These are phyloP conservation scores for Zelostemma sp. DNA, from an alignment of 1,140 invertebrate genomes.

Conservation along the genomic window DNA sequence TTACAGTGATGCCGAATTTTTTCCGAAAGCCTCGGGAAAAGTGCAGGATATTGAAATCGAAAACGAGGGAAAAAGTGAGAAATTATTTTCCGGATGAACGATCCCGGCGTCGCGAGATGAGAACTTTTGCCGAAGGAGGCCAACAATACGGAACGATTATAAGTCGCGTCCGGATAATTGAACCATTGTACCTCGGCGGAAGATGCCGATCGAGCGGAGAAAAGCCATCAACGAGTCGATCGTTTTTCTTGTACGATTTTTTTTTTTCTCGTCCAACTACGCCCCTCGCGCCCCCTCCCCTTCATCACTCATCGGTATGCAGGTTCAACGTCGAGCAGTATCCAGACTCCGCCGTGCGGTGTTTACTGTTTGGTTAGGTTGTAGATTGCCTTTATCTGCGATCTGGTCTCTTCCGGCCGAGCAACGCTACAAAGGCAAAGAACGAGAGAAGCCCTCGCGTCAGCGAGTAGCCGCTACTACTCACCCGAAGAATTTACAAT, in stretches of 20 bases:
- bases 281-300: constrained; percentile 13
- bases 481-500: constrained; percentile 53
- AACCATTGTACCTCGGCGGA: too few species aligned
- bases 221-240: background rate
- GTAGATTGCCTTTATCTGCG: constrained; percentile 62
- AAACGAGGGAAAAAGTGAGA: background rate
- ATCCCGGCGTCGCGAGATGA: too few species aligned
- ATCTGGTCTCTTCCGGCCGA: constrained; percentile 55
- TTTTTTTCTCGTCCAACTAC: too few species aligned
- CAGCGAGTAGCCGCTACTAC: constrained; percentile 49
- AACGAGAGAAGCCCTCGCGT: constrained; percentile 39
- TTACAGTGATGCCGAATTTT: constrained; percentile 26
- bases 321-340: constrained; percentile 28
- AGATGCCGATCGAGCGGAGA: background rate
- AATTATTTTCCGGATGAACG: background rate
- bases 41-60: background rate
- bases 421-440: constrained; percentile 42
- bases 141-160: too few species aligned
- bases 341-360: constrained; percentile 28
- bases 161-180: too few species aligned
- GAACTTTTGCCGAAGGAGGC: too few species aligned
- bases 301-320: constrained; percentile 25
- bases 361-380: constrained; percentile 60
- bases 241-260: background rate
- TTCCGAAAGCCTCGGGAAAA: background rate